Conservation (phyloP, 2,797 vertebrate genomes). For the Craterocephalus amniculus region DNA sequence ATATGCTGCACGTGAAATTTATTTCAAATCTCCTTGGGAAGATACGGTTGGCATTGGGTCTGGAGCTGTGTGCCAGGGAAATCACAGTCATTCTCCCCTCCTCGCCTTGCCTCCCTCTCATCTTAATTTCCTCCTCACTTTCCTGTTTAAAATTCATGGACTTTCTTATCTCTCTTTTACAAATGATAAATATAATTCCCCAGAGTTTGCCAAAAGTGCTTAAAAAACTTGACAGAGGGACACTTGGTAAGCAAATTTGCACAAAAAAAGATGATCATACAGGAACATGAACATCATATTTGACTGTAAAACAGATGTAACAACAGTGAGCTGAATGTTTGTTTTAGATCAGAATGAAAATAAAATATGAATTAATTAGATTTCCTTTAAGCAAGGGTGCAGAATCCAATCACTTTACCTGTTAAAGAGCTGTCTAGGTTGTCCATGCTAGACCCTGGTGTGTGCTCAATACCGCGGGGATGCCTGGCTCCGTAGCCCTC, state of each 20-base stretch:
- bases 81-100: constrained; percentile 58
- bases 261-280: constrained; percentile 39
- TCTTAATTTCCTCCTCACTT: constrained; percentile 76
- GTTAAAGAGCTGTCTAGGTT: constrained; percentile 98
- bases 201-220: constrained; percentile 71
- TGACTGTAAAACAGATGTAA: constrained; percentile 44
- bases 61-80: constrained; percentile 56
- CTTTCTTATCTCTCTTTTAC: constrained; percentile 81
- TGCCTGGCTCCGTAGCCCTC: constrained; percentile 92
- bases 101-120: constrained; percentile 35
- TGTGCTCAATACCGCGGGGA: constrained; percentile 93
- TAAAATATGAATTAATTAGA: not conserved
- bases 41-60: constrained; percentile 63
- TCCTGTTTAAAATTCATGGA: constrained; percentile 85
- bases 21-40: constrained; percentile 78
- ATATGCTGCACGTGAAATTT: constrained; percentile 77
- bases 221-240: constrained; percentile 69
- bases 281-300: constrained; percentile 40
- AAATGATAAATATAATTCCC: constrained; percentile 80
- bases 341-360: constrained; percentile 15
- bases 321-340: constrained; percentile 16
- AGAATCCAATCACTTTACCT: constrained; percentile 80
- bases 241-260: constrained; percentile 60
- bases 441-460: constrained; percentile 97
- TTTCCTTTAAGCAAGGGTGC: not conserved